Evolutionary conservation across 2,113 vertebrate genomes (phyloP).

Genomic region (Onychostoma macrolepis): DNA sequence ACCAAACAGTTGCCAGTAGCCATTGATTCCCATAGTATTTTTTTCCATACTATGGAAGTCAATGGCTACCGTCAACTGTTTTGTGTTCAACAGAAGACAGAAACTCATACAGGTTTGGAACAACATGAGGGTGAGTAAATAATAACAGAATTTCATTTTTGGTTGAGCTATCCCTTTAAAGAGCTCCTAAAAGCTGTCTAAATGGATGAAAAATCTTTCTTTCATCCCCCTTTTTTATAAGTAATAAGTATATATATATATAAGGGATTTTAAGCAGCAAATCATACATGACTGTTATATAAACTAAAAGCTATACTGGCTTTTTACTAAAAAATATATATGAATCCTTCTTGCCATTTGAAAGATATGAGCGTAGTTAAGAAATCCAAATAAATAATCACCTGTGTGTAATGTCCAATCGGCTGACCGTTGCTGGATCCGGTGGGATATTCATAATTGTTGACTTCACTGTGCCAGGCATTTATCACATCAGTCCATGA

Average conservation of each 20-base stretch:
- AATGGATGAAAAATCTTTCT: too few species aligned
- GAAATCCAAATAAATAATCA: neutral
- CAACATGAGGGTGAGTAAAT: too few species aligned
- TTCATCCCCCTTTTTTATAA: too few species aligned
- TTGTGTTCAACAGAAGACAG: too few species aligned
- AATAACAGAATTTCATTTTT: neutral
- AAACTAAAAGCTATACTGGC: neutral
- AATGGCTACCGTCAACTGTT: too few species aligned
- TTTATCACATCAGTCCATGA: slow-evolving; percentile 57
- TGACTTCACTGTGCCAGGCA: slow-evolving; percentile 66
- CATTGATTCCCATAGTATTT: too few species aligned
- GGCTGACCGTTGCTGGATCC: slow-evolving; percentile 35
- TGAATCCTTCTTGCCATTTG: neutral
- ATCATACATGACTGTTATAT: neutral
- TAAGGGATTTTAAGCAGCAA: too few species aligned
- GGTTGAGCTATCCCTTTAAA: neutral
- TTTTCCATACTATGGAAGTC: too few species aligned
- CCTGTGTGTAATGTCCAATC: slow-evolving; percentile 66
- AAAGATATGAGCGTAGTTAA: neutral
- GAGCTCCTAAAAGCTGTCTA: neutral
- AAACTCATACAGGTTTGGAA: too few species aligned
- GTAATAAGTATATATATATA: neutral
- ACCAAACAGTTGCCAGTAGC: too few species aligned
- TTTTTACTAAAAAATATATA: neutral
- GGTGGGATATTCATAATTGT: slow-evolving; percentile 56